Evolutionary conservation across 92 coral and sea anemone genomes (phyloP).

Genomic region (Parazoanthus darwini): DNA sequence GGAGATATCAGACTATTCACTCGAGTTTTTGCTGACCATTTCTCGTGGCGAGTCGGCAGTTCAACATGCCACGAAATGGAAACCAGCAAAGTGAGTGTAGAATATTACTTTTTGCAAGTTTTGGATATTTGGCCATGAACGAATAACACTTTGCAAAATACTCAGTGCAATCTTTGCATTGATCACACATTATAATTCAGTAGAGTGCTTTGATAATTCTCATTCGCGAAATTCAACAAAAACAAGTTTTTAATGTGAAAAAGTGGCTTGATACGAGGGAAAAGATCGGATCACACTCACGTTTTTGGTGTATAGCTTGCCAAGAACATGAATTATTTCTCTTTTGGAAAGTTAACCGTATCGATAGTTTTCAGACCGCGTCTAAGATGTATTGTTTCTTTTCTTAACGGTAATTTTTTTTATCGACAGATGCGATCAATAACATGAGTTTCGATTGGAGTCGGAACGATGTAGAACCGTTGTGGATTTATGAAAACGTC

Average conservation of each 20-base stretch:
- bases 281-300: background rate
- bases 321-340: background rate
- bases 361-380: background rate
- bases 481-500: constrained; percentile 96
- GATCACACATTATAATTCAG: background rate
- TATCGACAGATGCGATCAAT: constrained; percentile 65
- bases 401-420: background rate
- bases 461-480: constrained; percentile 84
- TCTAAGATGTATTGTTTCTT: background rate
- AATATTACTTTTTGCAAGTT: background rate
- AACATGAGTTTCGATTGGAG: constrained; percentile 80
- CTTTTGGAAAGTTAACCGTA: background rate
- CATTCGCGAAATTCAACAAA: background rate
- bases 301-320: background rate
- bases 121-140: background rate
- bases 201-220: background rate
- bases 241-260: background rate
- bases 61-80: constrained; percentile 11
- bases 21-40: background rate
- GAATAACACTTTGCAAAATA: background rate
- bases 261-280: background rate
- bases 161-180: background rate
- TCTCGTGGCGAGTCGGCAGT: background rate
- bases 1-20: background rate
- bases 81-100: background rate